Conservation (phyloP, 2,113 vertebrate genomes). For the Hippocampus mohnikei region DNA sequence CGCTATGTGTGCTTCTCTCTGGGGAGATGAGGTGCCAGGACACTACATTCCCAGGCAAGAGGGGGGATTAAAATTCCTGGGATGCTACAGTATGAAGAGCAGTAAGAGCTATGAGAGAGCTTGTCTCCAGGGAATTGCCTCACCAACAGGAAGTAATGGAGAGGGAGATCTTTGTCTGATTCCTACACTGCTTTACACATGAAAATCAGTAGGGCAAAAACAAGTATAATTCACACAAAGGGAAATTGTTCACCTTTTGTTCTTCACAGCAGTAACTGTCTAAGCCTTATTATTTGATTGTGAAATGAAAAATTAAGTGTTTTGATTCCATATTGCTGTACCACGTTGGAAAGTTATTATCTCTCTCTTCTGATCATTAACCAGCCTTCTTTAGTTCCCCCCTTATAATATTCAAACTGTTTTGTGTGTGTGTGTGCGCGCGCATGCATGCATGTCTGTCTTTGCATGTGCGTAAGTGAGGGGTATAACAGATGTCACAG, state of each 20-base stretch:
- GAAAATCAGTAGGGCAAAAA: constrained; percentile 3
- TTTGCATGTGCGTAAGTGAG: background rate
- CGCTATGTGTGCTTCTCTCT: constrained; percentile 33
- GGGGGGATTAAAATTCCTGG: constrained; percentile 64
- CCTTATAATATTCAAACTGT: constrained; percentile 17
- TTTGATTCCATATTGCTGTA: background rate
- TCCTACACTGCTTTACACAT: constrained; percentile 2
- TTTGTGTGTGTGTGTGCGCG: background rate
- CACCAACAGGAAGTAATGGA: constrained; percentile 41
- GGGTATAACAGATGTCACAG: constrained; percentile 40
- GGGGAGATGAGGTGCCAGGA: constrained; percentile 45
- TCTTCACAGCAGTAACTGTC: background rate
- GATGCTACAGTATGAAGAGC: constrained; percentile 43
- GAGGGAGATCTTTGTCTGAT: constrained; percentile 19
- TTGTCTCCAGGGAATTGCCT: constrained; percentile 17
- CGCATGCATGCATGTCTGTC: background rate
- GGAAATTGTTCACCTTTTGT: background rate
- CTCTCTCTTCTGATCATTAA: constrained; percentile 3
- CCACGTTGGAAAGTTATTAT: background rate
- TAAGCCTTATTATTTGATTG: background rate
- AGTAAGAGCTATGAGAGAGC: constrained; percentile 27
- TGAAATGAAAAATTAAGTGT: background rate
- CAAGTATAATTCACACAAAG: background rate
- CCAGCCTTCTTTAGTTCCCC: constrained; percentile 11
- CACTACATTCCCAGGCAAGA: constrained; percentile 45